These are phyloP conservation scores for Eristalinus sepulchralis DNA, from an alignment of 2,888 invertebrate species.

Conservation along the genomic window DNA sequence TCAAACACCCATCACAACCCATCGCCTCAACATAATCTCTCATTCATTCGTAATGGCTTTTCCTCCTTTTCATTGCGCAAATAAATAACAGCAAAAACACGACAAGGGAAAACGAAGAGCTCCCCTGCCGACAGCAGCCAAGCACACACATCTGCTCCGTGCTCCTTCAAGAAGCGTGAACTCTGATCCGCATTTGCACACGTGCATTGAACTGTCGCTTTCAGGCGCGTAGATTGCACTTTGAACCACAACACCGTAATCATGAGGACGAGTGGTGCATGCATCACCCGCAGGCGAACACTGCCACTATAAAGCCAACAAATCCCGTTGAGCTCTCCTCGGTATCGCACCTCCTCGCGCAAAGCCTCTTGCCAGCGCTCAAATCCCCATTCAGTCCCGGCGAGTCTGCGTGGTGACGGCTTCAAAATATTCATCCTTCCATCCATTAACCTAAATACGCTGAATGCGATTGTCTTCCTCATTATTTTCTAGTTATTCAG, in stretches of 20 bases:
- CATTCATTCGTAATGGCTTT: neutral
- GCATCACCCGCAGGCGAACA: neutral
- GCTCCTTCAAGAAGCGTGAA: neutral
- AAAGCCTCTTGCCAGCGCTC: constrained; percentile 32
- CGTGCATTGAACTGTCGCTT: constrained; percentile 57
- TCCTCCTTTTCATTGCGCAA: neutral
- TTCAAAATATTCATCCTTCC: constrained; percentile 64
- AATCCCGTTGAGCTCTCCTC: constrained; percentile 5
- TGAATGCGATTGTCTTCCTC: constrained; percentile 70
- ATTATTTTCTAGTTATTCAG: constrained; percentile 70
- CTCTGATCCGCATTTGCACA: constrained; percentile 13
- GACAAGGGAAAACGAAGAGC: neutral
- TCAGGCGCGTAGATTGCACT: constrained; percentile 48
- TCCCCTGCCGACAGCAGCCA: neutral
- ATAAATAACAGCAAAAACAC: neutral
- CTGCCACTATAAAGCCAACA: constrained; percentile 8
- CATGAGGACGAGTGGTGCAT: constrained; percentile 20
- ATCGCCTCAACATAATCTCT: neutral
- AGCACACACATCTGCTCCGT: neutral
- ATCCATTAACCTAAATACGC: constrained; percentile 71
- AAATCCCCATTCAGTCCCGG: constrained; percentile 45
- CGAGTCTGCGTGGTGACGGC: constrained; percentile 32
- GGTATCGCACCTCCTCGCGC: constrained; percentile 24
- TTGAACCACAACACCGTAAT: constrained; percentile 59
- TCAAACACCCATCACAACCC: neutral